Evolutionary conservation across 2,797 vertebrate species (phyloP).

Genomic region (Macrochelys suwanniensis): DNA sequence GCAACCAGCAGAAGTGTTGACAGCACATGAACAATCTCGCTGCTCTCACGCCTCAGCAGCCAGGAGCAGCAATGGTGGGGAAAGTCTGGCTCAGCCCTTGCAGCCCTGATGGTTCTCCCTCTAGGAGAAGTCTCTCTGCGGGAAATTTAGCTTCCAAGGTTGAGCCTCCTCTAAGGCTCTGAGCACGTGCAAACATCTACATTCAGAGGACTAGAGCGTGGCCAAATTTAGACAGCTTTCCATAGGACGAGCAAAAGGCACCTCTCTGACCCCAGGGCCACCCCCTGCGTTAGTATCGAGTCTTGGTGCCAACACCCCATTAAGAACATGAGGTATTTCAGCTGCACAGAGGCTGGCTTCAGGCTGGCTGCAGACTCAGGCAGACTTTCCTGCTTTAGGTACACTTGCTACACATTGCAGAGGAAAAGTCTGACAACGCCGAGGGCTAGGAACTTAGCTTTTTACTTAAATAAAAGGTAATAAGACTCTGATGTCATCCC

Average conservation of each 20-base stretch:
- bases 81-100: no score
- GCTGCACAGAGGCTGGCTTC: neutral
- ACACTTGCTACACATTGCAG: neutral
- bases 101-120: no score
- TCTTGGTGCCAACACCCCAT: neutral
- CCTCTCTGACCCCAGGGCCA: neutral
- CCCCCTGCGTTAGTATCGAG: no score
- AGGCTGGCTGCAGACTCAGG: neutral
- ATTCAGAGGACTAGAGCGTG: neutral
- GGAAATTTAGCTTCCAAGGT: neutral
- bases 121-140: neutral
- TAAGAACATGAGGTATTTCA: neutral
- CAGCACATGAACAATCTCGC: neutral
- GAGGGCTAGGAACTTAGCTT: neutral
- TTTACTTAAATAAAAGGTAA: neutral
- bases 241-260: neutral
- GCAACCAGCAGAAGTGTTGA: no score
- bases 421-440: neutral
- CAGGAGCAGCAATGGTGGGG: no score
- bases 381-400: neutral
- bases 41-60: neutral
- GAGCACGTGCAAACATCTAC: neutral
- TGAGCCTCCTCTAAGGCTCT: neutral
- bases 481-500: neutral
- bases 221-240: neutral